Base-by-base conservation (phyloP, 2,888 invertebrate genomes). In the Choreutis nemorana region DNA sequence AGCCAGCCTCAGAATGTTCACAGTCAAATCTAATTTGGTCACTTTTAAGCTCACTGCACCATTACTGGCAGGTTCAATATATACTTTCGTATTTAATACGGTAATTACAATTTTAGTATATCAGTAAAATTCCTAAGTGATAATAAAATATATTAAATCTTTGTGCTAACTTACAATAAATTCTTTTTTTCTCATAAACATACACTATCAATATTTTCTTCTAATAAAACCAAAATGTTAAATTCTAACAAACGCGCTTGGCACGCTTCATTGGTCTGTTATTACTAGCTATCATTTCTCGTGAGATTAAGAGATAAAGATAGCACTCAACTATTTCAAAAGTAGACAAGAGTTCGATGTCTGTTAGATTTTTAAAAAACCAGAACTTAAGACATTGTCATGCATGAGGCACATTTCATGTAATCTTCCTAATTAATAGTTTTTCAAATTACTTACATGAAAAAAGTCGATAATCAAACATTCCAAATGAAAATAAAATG, bases 121-220 rank as follows among this genome's bases (percentile, higher is more conserved):
- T 70, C 63, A 71, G 72, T 77, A 77, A 73, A 73, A 68, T 53
- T 65, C 70, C 70, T 75, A 75, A 66, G 58, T 67, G 65, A 72
- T 78, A 77, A 71, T 78, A 78, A 78, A 78, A 78, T 78, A 78
- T 77, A 78, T 78, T 77, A 78, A 75, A 73, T 77, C 77, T 78
- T 78, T 78, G 77, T 78, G 77, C 77, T 77, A 78, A 70, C 75
- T 77, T 78, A 77, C 71, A 65, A 75, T 77, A 78, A 75, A 78
- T 73, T 78, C 72, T 65, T 66, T n/a, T n/a, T n/a, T 71, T 67
- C 55, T 64, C 59, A 70, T 72, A 68, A 67, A 72, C 68, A 77
- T 72, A 67, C 63, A 53, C 60, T 72, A 71, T 64, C 50, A 57
- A 50, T 51, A 54, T 52, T 46, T 59, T 54, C 48, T 55, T 52